Conservation (phyloP, 2,888 invertebrate genomes). For the Cerastis leucographa region DNA sequence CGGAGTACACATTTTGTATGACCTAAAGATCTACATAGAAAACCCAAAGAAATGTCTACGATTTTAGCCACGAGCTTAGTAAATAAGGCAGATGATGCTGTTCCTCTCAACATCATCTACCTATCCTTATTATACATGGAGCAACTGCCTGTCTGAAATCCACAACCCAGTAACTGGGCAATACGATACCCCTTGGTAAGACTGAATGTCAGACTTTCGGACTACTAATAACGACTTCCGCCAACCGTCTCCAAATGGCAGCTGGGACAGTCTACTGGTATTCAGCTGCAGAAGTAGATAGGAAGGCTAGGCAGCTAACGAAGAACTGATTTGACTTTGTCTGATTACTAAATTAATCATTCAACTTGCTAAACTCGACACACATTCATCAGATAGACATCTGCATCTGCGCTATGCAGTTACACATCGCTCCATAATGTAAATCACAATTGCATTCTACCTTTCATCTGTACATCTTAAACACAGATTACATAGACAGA, state of each 20-base stretch:
- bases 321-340: no score
- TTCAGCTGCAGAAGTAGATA: no score
- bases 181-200: neutral
- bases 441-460: slow-evolving; percentile 40
- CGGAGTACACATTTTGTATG: neutral
- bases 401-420: slow-evolving; percentile 22
- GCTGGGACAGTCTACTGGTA: neutral
- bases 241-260: no score
- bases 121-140: neutral
- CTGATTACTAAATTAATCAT: neutral
- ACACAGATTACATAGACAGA: slow-evolving; percentile 44
- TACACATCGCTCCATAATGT: slow-evolving; percentile 29
- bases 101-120: neutral
- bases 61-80: no score
- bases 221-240: no score
- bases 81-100: no score
- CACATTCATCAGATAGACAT: slow-evolving; percentile 23
- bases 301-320: no score
- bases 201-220: no score
- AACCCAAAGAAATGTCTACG: neutral
- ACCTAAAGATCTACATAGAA: neutral
- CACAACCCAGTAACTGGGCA: no score
- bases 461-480: slow-evolving; percentile 45
- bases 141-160: neutral
- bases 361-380: neutral